Conservation (phyloP, 2,113 vertebrate genomes). For the Thymallus thymallus region DNA sequence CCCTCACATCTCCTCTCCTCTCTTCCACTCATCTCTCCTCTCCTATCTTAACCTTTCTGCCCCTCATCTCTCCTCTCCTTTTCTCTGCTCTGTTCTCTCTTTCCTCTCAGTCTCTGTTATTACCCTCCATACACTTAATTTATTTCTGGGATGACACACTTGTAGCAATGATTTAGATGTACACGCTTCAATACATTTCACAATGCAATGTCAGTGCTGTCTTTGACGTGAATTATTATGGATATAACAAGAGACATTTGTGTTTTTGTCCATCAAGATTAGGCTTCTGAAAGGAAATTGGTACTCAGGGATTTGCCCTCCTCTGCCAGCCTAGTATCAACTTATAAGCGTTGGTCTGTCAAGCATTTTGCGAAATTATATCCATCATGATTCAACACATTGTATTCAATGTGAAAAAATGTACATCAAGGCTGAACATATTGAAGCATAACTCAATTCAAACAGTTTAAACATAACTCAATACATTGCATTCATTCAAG, state of each 20-base stretch:
- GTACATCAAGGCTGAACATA: too few species aligned
- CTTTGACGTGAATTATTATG: neutral
- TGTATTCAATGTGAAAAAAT: too few species aligned
- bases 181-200: neutral
- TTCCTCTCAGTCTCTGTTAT: neutral
- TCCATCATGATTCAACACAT: too few species aligned
- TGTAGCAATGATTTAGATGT: neutral
- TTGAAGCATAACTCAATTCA: too few species aligned
- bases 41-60: neutral
- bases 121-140: neutral
- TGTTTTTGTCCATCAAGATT: too few species aligned
- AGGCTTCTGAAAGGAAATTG: neutral
- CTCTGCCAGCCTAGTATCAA: too few species aligned
- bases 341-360: too few species aligned
- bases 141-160: neutral
- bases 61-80: neutral
- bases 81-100: conserved; percentile 15
- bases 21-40: neutral
- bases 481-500: too few species aligned
- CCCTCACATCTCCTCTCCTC: neutral
- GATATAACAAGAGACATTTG: neutral
- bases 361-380: too few species aligned
- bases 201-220: neutral
- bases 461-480: too few species aligned
- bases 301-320: too few species aligned